These are phyloP conservation scores for Oreocharis arfaki DNA, from an alignment of 2,113 vertebrate genomes.

Conservation along the genomic window DNA sequence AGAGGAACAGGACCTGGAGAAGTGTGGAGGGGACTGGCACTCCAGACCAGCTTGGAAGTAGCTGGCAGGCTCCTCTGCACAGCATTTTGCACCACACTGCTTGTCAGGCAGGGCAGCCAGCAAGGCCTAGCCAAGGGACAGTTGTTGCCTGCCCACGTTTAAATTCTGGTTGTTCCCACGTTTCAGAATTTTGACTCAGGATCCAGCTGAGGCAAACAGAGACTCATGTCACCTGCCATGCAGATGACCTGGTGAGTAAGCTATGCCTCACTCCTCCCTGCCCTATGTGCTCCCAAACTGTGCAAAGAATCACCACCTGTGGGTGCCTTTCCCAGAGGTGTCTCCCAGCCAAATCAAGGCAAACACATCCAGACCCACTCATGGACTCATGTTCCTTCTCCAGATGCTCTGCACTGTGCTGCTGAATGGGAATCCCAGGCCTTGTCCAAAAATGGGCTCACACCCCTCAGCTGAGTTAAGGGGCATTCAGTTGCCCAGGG, in stretches of 20 bases:
- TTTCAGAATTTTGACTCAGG: background rate
- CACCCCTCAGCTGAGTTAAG: background rate
- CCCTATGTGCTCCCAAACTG: fast-evolving
- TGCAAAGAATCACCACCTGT: background rate
- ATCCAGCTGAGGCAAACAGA: background rate
- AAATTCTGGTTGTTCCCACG: background rate
- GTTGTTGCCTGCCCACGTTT: background rate
- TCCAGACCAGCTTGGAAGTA: background rate
- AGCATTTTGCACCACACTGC: fast-evolving
- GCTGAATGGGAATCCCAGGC: background rate
- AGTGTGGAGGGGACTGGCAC: fast-evolving
- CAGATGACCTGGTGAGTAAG: background rate
- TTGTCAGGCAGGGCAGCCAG: background rate
- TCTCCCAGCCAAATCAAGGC: background rate
- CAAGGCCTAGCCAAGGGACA: background rate
- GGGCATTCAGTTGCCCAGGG: background rate
- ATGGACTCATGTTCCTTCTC: background rate
- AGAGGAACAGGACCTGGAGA: background rate
- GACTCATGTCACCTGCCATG: fast-evolving
- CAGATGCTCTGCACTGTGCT: background rate
- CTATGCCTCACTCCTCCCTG: background rate
- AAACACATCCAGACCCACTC: background rate
- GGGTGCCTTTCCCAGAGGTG: background rate
- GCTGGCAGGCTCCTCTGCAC: background rate
- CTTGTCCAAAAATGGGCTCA: fast-evolving